Conservation (phyloP, 2,113 vertebrate genomes). For the Sinocyclocheilus anshuiensis region DNA sequence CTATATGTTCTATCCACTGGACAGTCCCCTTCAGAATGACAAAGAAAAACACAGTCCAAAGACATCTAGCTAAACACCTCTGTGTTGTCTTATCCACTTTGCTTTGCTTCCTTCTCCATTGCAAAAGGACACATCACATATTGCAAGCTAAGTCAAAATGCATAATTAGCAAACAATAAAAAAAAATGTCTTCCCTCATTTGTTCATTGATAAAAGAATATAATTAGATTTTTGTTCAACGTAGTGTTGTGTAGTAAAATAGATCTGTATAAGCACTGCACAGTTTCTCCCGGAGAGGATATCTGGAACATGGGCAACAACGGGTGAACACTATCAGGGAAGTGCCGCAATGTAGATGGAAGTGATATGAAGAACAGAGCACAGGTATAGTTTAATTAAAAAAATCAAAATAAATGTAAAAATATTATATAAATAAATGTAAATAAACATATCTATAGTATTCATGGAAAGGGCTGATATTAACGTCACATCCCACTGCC, state of each 20-base stretch:
- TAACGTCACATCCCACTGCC: neutral
- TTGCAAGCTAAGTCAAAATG: constrained; percentile 77
- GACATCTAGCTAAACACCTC: constrained; percentile 74
- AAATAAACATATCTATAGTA: no score
- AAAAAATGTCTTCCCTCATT: constrained; percentile 60
- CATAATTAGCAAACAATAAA: constrained; percentile 78
- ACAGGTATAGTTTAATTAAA: constrained; percentile 70
- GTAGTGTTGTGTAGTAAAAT: constrained; percentile 97
- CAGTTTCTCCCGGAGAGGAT: constrained; percentile 96
- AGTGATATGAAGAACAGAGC: constrained; percentile 61
- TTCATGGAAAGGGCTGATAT: constrained; percentile 12
- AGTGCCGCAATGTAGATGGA: constrained; percentile 51
- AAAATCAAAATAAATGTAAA: no score
- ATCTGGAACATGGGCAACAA: constrained; percentile 75
- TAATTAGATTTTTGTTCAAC: constrained; percentile 85
- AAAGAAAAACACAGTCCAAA: constrained; percentile 78
- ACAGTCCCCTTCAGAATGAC: constrained; percentile 75
- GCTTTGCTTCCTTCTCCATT: constrained; percentile 61
- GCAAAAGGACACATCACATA: constrained; percentile 68
- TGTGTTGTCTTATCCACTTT: constrained; percentile 59
- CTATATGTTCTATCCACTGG: constrained; percentile 91
- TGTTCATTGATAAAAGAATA: constrained; percentile 95
- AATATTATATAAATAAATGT: neutral
- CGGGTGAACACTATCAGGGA: constrained; percentile 63
- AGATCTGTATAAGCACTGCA: constrained; percentile 94